Conservation (phyloP, 2,113 vertebrate species). For the Silurus meridionalis region DNA sequence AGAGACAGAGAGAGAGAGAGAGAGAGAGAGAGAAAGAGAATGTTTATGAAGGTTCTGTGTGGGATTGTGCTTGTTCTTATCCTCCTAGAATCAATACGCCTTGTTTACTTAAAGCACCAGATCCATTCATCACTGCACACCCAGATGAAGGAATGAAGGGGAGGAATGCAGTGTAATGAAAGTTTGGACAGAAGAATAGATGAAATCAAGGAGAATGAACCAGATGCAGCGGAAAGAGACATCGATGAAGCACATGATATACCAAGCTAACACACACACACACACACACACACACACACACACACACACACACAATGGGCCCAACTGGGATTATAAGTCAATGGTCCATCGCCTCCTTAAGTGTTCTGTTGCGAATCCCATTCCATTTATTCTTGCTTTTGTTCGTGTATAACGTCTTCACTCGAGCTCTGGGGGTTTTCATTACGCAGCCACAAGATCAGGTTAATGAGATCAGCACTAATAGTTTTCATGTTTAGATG, state of each 20-base stretch:
- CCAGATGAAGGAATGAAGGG: not conserved
- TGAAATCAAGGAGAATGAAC: not conserved
- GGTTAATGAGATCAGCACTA: no score
- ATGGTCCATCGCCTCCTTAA: no score
- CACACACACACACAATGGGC: no score
- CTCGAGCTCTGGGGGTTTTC: no score
- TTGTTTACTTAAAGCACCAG: not conserved
- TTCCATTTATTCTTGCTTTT: no score
- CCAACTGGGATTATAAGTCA: no score
- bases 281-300: not conserved
- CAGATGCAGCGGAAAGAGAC: not conserved
- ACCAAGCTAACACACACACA: not conserved
- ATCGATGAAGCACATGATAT: not conserved
- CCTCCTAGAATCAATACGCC: not conserved
- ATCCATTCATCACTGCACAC: not conserved
- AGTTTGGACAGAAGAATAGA: not conserved
- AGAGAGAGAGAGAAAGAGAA: constrained; percentile 9
- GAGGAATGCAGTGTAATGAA: not conserved
- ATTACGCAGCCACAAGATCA: no score
- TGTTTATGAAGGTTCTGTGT: not conserved
- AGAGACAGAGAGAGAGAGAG: not conserved
- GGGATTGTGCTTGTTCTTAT: not conserved
- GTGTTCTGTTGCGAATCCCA: no score
- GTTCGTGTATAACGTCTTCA: no score
- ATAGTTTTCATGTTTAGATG: no score